A percentile compares a stretch with the other conserved stretches of the same genome.
Evolutionary conservation across 2,113 vertebrate genomes (phyloP).

Genomic region (Mobula hypostoma): DNA sequence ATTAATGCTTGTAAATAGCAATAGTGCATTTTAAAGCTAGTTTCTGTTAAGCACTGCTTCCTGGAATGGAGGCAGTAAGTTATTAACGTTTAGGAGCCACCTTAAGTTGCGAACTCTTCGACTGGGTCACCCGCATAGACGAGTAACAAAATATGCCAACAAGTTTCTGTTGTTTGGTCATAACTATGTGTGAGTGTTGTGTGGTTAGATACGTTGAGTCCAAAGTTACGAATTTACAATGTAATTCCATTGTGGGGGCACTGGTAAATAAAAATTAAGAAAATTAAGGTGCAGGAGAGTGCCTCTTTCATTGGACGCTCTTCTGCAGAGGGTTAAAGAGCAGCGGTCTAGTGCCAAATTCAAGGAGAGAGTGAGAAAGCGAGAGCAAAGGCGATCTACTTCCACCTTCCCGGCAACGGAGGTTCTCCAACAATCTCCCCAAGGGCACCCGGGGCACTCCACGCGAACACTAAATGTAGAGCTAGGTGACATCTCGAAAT

Average conservation of each 20-base stretch:
- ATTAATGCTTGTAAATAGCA: neutral
- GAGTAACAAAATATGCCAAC: neutral
- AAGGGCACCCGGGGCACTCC: neutral
- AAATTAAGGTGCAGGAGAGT: neutral
- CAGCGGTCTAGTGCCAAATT: neutral
- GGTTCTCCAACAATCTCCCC: neutral
- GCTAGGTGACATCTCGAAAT: neutral
- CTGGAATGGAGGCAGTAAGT: neutral
- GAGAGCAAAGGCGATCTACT: neutral
- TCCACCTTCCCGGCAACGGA: neutral
- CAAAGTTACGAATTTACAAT: neutral
- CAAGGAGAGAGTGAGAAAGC: neutral
- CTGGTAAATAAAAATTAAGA: neutral
- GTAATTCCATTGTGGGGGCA: neutral
- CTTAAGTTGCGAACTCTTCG: neutral
- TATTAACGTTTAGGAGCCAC: neutral
- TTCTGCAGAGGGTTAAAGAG: neutral
- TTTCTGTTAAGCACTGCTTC: no score
- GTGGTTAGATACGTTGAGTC: no score
- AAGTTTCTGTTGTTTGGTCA: neutral
- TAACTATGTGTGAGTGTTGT: no score
- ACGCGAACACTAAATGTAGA: no score
- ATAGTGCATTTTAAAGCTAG: neutral
- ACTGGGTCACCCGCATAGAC: neutral
- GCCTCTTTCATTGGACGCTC: no score